Evolutionary conservation across 2,888 invertebrate species (phyloP).

Genomic region (Lamproptera curius): DNA sequence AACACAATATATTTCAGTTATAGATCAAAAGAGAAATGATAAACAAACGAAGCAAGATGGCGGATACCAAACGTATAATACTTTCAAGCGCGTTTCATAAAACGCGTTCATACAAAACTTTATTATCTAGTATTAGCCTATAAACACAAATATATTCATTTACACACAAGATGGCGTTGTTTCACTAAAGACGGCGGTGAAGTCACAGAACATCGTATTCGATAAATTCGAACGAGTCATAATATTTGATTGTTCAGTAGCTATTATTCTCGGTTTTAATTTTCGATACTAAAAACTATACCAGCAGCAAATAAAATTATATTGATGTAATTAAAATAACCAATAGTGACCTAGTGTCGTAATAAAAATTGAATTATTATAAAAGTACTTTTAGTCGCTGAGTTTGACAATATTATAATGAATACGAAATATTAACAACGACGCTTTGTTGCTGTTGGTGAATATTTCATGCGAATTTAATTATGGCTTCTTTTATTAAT

Average conservation of each 20-base stretch:
- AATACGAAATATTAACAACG: neutral
- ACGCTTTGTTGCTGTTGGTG: no score
- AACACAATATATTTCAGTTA: neutral
- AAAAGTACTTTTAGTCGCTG: no score
- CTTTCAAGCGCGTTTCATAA: conserved; percentile 11
- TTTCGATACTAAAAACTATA: neutral
- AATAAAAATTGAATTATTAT: no score
- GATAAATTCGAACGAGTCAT: neutral
- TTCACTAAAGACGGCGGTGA: neutral
- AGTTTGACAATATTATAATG: neutral
- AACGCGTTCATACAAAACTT: conserved; percentile 6
- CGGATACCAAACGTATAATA: conserved; percentile 14
- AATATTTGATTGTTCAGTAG: neutral
- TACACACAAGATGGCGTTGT: neutral
- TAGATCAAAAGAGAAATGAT: neutral
- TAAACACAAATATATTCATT: neutral
- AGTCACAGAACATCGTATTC: neutral
- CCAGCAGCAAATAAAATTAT: neutral
- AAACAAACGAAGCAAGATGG: conserved; percentile 4
- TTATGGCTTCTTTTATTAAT: no score
- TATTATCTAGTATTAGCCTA: neutral
- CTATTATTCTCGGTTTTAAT: neutral
- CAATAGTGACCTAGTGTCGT: no score
- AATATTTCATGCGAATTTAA: no score
- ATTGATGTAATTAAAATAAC: neutral